phyloP scores from a whole-genome alignment of 2,888 invertebrate species.

The Neoitamus cyanurus region DNA sequence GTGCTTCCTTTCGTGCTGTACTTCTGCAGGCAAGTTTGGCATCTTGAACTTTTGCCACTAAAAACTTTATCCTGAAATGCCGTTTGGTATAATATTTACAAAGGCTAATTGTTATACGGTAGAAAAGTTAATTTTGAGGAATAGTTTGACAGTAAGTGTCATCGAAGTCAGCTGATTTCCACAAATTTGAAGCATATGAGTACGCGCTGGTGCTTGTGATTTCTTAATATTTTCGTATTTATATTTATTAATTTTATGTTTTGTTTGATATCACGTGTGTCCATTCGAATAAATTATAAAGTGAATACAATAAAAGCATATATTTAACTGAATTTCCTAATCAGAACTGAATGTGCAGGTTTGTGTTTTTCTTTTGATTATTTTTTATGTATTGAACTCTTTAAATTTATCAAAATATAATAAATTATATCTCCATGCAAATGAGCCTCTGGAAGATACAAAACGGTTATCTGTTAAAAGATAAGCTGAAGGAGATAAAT shows the following conservation, averaged over 20 bases:
- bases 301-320: background rate
- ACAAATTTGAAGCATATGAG: background rate
- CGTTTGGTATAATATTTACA: too few species aligned
- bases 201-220: background rate
- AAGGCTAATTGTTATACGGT: background rate
- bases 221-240: background rate
- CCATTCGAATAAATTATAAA: background rate
- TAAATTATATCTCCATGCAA: too few species aligned
- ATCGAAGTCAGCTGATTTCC: background rate
- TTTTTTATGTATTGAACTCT: too few species aligned
- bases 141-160: background rate
- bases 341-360: too few species aligned
- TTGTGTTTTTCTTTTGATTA: background rate
- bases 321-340: background rate
- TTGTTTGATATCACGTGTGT: background rate
- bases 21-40: background rate
- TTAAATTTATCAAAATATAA: too few species aligned
- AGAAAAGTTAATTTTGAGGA: background rate
- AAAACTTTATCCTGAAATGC: too few species aligned
- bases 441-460: too few species aligned
- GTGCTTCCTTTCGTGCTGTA: background rate
- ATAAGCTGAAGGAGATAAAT: too few species aligned
- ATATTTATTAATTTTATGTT: background rate
- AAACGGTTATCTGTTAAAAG: too few species aligned
- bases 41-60: too few species aligned